Base-by-base conservation (phyloP, 2,888 invertebrate species). In the Harpalus rubripes region DNA sequence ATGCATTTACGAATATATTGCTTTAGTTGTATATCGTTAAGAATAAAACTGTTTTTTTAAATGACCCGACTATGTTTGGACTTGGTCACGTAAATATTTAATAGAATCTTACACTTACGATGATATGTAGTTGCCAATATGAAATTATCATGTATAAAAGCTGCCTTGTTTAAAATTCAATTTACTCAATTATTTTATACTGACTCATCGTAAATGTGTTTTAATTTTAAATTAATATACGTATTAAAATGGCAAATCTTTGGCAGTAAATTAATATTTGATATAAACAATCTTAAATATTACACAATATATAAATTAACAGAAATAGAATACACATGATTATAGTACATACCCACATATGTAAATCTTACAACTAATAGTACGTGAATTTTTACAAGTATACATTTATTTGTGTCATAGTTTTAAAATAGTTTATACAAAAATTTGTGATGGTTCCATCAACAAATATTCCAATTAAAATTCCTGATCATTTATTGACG, bases 191-290 rank as follows among this genome's bases (percentile, higher is more conserved):
- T 61, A 7, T 65, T 65, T 32, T 32, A 65, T 18, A 7, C 32
- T 39, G 10, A 68, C 32, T 39, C 68, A 68, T 68, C 68, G 68
- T 68, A 68, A 68, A 68, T 68, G 39, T 68, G n/a, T 12, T 41
- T 61, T 80, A 61, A 26, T 63, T 41, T 15, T 18, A 41, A 80
- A 32, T 32, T 32, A 81, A 80, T 63, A 56, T 59, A 59, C 3
- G n/a, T 63, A 80, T 63, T 39, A 63, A 63, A 63, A 81, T 81
- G 63, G 65, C 81, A 65, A 80, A 65, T 81, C 65, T 65, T 81
- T 81, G 79, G 79, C 79, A 80, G 79, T 80, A 80, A 59, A 80
- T 80, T 15, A 72, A 16, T 16, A 16, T 44, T 72, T 16, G 15
- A 68, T 16, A 44, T 52, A 26, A 68, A 68, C 39, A 59, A 76